Base-by-base conservation (phyloP, 2,888 invertebrate species). In the Dryocosmus kuriphilus region DNA sequence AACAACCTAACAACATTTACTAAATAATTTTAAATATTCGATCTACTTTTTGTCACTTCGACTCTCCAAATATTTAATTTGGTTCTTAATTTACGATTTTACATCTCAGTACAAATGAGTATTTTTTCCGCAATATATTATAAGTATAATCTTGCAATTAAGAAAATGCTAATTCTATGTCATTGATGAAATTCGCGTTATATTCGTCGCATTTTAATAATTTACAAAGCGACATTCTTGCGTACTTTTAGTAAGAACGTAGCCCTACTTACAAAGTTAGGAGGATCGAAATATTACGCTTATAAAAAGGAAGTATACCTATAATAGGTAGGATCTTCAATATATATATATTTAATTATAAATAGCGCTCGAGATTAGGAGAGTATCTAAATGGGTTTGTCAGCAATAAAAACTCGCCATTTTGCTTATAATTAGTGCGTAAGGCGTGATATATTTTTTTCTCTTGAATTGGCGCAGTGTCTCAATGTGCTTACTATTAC, bases 211-310 rank as follows among this genome's bases (percentile, higher is more conserved):
- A 71, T 71, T 55, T 71, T 71, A 71, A 71, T 71, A 55, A 71
- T 71, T 51, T 71, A 30, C 32, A 32, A 55, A 71, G 32, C 7
- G n/a, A 55, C 1, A 71, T 41, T 65, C 2, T 65, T 65, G 65
- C 24, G 65, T 65, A 65, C 32, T 74, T 76, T 76, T 82, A 83
- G 85, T 80, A 65, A 75, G 82, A 82, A 74, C 62, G 35, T 76
- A 81, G 80, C 61, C 76, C 38, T 75, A 79, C 74, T 71, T 38
- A 77, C 65, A 80, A 78, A 78, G 11, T 83, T 88, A 89, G 86
- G 82, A 79, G 79, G 86, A 86, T 87, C 84, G 83, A 87, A 87
- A 86, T 89, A 88, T 85, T 88, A 89, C 89, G 89, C 89, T 90
- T 89, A 89, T 76, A 75, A 61, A 81, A 76, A 71, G 55, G 30